Conservation (phyloP, 2,888 invertebrate genomes). For the Biston betularia region DNA sequence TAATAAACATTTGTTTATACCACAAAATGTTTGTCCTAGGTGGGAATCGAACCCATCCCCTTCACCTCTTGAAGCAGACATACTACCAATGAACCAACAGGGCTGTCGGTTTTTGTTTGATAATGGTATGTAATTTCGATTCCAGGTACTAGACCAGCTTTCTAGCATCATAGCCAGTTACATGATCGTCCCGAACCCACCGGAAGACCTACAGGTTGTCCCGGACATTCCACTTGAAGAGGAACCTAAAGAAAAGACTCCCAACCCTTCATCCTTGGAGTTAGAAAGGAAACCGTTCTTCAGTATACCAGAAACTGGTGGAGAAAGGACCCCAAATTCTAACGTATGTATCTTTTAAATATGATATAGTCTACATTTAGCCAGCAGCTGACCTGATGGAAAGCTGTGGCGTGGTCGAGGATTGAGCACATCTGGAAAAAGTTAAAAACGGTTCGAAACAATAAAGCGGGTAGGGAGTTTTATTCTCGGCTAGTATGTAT, state of each 20-base stretch:
- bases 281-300: conserved; percentile 65
- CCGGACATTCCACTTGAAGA: conserved; percentile 81
- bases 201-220: conserved; percentile 85
- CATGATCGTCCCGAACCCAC: conserved; percentile 73
- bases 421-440: neutral
- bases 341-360: conserved; percentile 59
- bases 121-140: neutral
- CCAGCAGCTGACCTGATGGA: too few relatives aligned
- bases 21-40: too few relatives aligned
- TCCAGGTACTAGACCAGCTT: conserved; percentile 84
- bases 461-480: too few relatives aligned
- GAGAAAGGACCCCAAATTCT: conserved; percentile 62
- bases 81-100: too few relatives aligned
- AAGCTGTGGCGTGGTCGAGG: too few relatives aligned
- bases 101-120: too few relatives aligned
- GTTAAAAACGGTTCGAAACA: too few relatives aligned
- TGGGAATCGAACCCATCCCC: too few relatives aligned
- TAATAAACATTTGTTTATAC: too few relatives aligned
- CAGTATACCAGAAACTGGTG: conserved; percentile 59
- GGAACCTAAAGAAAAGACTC: conserved; percentile 59
- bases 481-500: too few relatives aligned
- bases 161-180: conserved; percentile 86
- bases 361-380: neutral
- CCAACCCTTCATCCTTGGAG: conserved; percentile 54
- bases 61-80: too few relatives aligned